These are phyloP conservation scores for Siniperca chuatsi DNA, from an alignment of 2,113 vertebrate species.

Conservation along the genomic window DNA sequence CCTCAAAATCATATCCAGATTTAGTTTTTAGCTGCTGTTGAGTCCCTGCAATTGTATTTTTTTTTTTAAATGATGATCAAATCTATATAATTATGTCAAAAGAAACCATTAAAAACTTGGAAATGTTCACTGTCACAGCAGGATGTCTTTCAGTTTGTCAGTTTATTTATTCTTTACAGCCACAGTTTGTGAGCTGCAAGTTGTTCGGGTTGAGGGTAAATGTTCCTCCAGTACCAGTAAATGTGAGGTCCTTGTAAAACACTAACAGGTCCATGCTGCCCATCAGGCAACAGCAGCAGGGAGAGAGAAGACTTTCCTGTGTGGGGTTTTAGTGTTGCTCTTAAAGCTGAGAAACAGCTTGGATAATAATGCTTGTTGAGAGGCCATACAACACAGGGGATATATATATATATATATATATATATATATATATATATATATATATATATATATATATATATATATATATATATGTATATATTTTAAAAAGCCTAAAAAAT, in stretches of 20 bases:
- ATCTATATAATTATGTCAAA: background rate
- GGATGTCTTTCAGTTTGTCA: background rate
- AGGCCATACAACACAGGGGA: constrained; percentile 39
- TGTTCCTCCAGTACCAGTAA: constrained; percentile 56
- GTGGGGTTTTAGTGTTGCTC: constrained; percentile 42
- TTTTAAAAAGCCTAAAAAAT: constrained; percentile 28
- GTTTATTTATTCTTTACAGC: background rate
- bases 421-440: no score
- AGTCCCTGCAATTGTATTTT: background rate
- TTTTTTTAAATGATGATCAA: background rate
- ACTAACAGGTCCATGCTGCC: constrained; percentile 14
- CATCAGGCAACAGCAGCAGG: constrained; percentile 37
- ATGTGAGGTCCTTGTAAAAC: constrained; percentile 59
- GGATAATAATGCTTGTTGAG: constrained; percentile 43
- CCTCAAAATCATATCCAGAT: background rate
- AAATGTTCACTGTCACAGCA: background rate
- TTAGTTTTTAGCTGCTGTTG: background rate
- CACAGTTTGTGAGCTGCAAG: constrained; percentile 21
- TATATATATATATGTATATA: no score
- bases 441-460: no score
- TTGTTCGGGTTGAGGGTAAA: constrained; percentile 40
- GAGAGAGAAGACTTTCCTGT: constrained; percentile 34
- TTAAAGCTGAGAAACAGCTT: constrained; percentile 44
- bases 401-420: constrained; percentile 5
- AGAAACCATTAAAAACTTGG: background rate